These are phyloP conservation scores for Herpetotheres cachinnans DNA, from an alignment of 2,113 vertebrate species.

Conservation along the genomic window DNA sequence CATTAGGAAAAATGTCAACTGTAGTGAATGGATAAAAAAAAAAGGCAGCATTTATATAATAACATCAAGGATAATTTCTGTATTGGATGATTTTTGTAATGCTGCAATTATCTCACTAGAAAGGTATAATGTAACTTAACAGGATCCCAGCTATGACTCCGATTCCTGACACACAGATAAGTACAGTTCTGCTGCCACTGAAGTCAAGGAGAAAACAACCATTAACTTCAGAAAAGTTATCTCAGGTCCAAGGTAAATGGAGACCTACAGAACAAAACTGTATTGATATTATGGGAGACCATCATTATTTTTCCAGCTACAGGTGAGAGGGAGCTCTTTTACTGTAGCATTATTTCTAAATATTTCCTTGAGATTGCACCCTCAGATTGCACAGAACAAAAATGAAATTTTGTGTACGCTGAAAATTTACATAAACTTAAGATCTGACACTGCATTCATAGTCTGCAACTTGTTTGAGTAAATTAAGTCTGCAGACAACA, in stretches of 20 bases:
- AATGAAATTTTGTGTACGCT: background rate
- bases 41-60: conserved; percentile 35
- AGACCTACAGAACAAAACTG: conserved; percentile 11
- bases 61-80: conserved; percentile 57
- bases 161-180: conserved; percentile 37
- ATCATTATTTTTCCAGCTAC: background rate
- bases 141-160: background rate
- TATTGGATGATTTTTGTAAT: conserved; percentile 58
- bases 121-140: conserved; percentile 63
- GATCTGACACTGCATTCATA: background rate
- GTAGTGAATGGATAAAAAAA: conserved; percentile 12
- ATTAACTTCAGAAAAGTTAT: conserved; percentile 48
- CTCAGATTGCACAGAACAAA: background rate
- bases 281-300: background rate
- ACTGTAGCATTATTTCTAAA: background rate
- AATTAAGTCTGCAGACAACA: background rate
- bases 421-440: background rate
- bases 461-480: background rate
- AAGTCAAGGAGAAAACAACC: conserved; percentile 54
- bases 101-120: conserved; percentile 57
- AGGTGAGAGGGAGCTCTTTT: background rate
- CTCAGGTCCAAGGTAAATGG: conserved; percentile 35
- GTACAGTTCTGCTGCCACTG: background rate
- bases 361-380: background rate
- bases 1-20: conserved; percentile 63